phyloP scores from a whole-genome alignment of 2,888 invertebrate genomes.

The Dryococelus australis region DNA sequence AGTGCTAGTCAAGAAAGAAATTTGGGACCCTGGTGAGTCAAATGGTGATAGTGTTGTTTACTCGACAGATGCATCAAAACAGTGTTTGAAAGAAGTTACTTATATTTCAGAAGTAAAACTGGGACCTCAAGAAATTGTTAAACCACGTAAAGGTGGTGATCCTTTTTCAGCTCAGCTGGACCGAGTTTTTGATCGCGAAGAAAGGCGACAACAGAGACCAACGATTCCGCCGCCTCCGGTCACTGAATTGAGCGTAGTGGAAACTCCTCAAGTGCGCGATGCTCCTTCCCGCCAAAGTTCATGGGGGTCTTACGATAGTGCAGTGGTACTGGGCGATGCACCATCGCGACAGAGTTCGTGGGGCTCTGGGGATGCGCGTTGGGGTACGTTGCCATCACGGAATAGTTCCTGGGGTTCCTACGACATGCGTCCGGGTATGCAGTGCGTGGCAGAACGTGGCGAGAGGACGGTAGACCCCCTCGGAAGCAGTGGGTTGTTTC shows the following conservation, averaged over 20 bases:
- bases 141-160: conserved; percentile 64
- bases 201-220: conserved; percentile 57
- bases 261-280: conserved; percentile 55
- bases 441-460: conserved; percentile 44
- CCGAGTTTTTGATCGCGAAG: conserved; percentile 74
- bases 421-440: conserved; percentile 63
- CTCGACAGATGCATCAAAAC: conserved; percentile 53
- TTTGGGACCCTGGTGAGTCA: conserved; percentile 74
- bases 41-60: conserved; percentile 40
- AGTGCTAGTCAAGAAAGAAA: conserved; percentile 64
- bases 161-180: conserved; percentile 75
- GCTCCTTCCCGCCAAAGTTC: conserved; percentile 76
- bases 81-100: conserved; percentile 62
- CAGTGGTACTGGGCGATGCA: conserved; percentile 67
- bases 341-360: conserved; percentile 82
- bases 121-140: conserved; percentile 56
- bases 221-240: conserved; percentile 54
- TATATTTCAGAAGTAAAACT: conserved; percentile 55
- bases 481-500: conserved; percentile 59
- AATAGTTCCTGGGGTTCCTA: conserved; percentile 78
- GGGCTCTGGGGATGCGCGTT: conserved; percentile 74
- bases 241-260: conserved; percentile 48
- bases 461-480: conserved; percentile 34
- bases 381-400: conserved; percentile 65
- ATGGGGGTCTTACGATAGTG: conserved; percentile 81